Evolutionary conservation across 2,113 vertebrate species (phyloP).

Genomic region (Heliornis fulica): DNA sequence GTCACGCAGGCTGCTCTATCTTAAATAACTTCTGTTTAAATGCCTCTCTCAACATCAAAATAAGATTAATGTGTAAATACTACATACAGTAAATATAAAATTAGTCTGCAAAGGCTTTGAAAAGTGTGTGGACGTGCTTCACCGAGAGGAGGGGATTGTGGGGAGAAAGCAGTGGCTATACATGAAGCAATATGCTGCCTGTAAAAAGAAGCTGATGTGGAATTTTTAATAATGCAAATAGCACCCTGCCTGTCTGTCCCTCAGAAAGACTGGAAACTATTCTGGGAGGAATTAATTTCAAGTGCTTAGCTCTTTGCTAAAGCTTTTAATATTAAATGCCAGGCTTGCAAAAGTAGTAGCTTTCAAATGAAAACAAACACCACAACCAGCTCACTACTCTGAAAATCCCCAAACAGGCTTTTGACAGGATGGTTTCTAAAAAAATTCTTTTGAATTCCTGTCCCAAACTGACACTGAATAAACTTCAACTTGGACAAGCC

Average conservation of each 20-base stretch:
- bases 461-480: not conserved
- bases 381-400: not conserved
- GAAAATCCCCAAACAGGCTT: not conserved
- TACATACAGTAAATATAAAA: conserved; percentile 44
- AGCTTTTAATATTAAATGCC: not conserved
- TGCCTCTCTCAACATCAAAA: conserved; percentile 29
- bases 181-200: conserved; percentile 27
- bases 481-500: not conserved
- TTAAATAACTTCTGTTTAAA: not conserved
- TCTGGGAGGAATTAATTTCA: not conserved
- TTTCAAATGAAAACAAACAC: not conserved
- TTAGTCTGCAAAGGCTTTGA: conserved; percentile 5
- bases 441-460: not conserved
- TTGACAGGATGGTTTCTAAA: not conserved
- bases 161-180: conserved; percentile 36
- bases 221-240: conserved; percentile 9
- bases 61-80: conserved; percentile 31
- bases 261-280: not conserved
- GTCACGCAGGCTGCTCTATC: not conserved
- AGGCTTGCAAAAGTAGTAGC: not conserved
- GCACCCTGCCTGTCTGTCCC: not conserved
- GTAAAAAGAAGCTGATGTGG: conserved; percentile 16
- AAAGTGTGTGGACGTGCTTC: conserved; percentile 2
- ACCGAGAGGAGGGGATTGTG: not conserved
- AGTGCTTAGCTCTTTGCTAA: not conserved